phyloP scores from a whole-genome alignment of 2,888 invertebrate species.

The Dyspetes luteomarginatus region DNA sequence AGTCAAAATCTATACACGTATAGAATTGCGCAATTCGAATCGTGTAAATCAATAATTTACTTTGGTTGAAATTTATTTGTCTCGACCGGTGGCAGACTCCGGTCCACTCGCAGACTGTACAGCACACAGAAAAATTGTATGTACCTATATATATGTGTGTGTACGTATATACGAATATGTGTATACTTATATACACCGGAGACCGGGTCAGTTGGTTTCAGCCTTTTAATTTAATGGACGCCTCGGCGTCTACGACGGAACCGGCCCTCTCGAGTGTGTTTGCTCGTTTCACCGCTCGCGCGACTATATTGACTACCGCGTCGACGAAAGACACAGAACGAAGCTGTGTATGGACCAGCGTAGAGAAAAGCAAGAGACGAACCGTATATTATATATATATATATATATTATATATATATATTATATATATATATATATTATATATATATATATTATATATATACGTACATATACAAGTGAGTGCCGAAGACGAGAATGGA shows the following conservation, averaged over 20 bases:
- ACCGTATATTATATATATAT: slow-evolving; percentile 10
- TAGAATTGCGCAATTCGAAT: slow-evolving; percentile 41
- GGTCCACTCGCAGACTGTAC: slow-evolving; percentile 34
- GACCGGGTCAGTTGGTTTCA: slow-evolving; percentile 65
- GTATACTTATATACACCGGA: slow-evolving; percentile 15
- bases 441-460: neutral
- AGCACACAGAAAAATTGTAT: neutral
- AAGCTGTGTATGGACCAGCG: slow-evolving; percentile 34
- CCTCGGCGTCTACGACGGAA: slow-evolving; percentile 64
- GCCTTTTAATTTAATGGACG: slow-evolving; percentile 68
- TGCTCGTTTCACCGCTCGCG: slow-evolving; percentile 64
- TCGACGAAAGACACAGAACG: slow-evolving; percentile 51
- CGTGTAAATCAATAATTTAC: slow-evolving; percentile 49
- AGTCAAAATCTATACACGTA: slow-evolving; percentile 18
- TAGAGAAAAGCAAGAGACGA: slow-evolving; percentile 15
- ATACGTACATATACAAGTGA: neutral
- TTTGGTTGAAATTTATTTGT: slow-evolving; percentile 56
- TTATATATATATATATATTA: too few relatives aligned
- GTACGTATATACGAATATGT: neutral
- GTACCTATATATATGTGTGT: slow-evolving; percentile 8
- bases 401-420: too few relatives aligned
- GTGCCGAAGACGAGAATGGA: slow-evolving; percentile 25
- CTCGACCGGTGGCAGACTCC: slow-evolving; percentile 40
- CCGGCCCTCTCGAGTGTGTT: slow-evolving; percentile 66
- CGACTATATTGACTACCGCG: slow-evolving; percentile 59